Conservation (phyloP, 2,113 vertebrate genomes). For the Microtus richardsoni region DNA sequence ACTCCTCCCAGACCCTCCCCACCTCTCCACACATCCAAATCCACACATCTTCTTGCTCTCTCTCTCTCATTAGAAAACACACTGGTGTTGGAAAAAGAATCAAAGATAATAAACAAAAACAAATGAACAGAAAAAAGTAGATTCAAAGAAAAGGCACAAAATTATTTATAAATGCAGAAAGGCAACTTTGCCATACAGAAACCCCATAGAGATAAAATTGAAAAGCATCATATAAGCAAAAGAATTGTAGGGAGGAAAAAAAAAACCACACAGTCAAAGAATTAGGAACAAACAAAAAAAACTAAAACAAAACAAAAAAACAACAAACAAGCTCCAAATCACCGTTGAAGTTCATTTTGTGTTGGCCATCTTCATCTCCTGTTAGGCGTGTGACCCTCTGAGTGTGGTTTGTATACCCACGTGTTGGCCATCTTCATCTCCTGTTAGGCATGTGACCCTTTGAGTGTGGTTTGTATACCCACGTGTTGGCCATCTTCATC, state of each 20-base stretch:
- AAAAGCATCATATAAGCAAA: neutral
- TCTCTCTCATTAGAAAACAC: neutral
- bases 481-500: too few relatives aligned
- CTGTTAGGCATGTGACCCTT: too few relatives aligned
- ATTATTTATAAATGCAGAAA: neutral
- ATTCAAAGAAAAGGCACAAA: neutral
- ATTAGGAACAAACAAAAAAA: neutral
- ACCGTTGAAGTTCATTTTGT: neutral
- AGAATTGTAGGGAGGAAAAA: neutral
- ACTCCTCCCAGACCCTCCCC: neutral
- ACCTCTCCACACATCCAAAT: neutral
- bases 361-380: neutral
- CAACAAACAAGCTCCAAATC: neutral
- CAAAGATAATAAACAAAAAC: neutral
- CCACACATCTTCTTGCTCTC: neutral
- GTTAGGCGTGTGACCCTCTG: too few relatives aligned
- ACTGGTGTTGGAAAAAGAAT: neutral
- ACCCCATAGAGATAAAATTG: too few relatives aligned
- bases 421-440: too few relatives aligned
- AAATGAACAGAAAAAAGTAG: neutral
- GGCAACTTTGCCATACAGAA: neutral
- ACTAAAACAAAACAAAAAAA: neutral
- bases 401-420: neutral
- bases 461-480: neutral
- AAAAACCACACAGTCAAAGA: too few relatives aligned